Conservation (phyloP, 2,113 vertebrate genomes). For the Halcyon malimbica region DNA sequence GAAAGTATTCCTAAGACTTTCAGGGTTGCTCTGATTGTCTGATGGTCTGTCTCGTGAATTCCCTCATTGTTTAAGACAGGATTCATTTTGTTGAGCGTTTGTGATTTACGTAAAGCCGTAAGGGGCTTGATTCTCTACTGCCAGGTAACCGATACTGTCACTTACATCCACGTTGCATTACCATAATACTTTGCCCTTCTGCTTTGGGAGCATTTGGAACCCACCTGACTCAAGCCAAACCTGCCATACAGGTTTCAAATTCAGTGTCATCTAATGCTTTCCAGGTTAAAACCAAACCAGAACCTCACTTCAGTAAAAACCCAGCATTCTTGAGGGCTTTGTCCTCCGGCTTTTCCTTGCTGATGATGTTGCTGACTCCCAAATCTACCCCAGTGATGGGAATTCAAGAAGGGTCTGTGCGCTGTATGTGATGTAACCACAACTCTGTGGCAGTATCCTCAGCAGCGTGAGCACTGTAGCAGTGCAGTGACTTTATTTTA, state of each 20-base stretch:
- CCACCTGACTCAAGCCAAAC: neutral
- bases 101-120: neutral
- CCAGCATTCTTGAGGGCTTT: neutral
- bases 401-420: neutral
- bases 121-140: neutral
- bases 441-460: neutral
- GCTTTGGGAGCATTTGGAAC: neutral
- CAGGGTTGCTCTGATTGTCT: neutral
- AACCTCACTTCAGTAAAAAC: neutral
- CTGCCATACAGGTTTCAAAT: neutral
- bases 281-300: neutral
- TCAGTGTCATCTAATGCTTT: accelerated
- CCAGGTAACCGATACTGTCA: neutral
- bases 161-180: neutral
- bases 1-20: neutral
- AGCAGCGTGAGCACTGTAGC: neutral
- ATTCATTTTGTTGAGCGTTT: neutral
- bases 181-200: neutral
- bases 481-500: neutral
- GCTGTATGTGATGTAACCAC: neutral
- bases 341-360: neutral
- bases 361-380: neutral
- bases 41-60: neutral
- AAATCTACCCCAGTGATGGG: neutral
- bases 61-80: neutral